These are phyloP conservation scores for Syngnathus acus DNA, from an alignment of 2,797 vertebrate genomes.

Conservation along the genomic window DNA sequence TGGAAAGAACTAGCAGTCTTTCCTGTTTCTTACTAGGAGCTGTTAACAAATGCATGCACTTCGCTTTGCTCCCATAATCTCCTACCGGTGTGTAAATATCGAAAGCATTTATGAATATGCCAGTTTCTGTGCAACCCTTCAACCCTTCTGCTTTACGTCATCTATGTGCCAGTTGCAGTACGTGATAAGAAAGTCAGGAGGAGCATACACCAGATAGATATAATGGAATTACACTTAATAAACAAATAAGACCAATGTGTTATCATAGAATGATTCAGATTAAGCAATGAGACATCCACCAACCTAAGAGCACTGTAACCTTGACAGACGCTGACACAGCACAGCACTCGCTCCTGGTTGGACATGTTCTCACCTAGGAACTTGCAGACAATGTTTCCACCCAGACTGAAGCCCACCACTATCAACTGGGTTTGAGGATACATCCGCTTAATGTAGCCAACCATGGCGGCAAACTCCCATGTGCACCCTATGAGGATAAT, in stretches of 20 bases:
- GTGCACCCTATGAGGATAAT: constrained; percentile 78
- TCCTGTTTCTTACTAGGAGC: neutral
- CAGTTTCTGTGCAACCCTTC: neutral
- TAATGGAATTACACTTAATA: constrained; percentile 11
- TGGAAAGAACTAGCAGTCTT: neutral
- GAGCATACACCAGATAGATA: neutral
- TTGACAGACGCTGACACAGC: constrained; percentile 93
- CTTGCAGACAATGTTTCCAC: constrained; percentile 97
- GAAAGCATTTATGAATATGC: neutral
- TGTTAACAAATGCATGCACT: neutral
- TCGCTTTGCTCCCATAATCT: neutral
- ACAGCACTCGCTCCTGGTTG: constrained; percentile 94
- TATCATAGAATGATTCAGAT: constrained; percentile 7
- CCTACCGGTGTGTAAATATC: neutral
- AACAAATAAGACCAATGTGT: neutral
- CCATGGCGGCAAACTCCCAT: constrained; percentile 96
- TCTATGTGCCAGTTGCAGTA: neutral
- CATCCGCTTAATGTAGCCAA: constrained; percentile 86
- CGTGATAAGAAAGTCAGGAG: neutral
- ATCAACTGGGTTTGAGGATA: constrained; percentile 85
- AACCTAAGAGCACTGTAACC: constrained; percentile 95
- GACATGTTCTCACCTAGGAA: constrained; percentile 86
- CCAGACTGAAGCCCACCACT: constrained; percentile 93
- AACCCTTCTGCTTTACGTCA: neutral
- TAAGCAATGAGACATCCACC: constrained; percentile 34